These are phyloP conservation scores for Polydesmus complanatus DNA, from an alignment of 2,888 invertebrate species.

Conservation along the genomic window DNA sequence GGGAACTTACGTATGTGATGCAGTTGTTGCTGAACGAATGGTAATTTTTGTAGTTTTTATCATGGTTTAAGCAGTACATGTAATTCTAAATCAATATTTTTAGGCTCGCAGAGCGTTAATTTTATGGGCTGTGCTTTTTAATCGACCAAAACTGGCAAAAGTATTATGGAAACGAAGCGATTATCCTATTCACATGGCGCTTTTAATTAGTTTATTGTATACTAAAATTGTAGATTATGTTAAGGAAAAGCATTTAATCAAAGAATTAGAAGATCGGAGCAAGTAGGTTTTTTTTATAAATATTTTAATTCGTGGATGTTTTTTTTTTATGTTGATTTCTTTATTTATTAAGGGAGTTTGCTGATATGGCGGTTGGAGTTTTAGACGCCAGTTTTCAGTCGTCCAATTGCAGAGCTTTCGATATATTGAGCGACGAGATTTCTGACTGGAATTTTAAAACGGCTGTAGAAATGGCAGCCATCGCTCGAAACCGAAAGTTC, in stretches of 20 bases:
- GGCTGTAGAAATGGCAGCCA: constrained; percentile 32
- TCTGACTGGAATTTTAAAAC: constrained; percentile 31
- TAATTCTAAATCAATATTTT: background rate
- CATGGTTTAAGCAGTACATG: background rate
- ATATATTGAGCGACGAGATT: constrained; percentile 29
- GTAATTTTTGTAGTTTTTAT: constrained; percentile 1
- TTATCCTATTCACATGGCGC: constrained; percentile 25
- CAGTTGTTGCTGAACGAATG: constrained; percentile 23
- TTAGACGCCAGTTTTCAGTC: constrained; percentile 29
- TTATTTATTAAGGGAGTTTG: constrained; percentile 21
- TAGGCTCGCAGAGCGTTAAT: constrained; percentile 22
- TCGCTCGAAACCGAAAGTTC: constrained; percentile 32
- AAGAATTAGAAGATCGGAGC: constrained; percentile 23
- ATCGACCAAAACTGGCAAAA: constrained; percentile 22
- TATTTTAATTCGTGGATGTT: background rate
- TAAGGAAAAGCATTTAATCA: constrained; percentile 21
- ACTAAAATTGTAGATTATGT: constrained; percentile 21
- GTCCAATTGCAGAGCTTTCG: constrained; percentile 28
- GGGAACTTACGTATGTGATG: constrained; percentile 22
- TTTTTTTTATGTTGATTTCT: background rate
- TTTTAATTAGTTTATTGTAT: constrained; percentile 24
- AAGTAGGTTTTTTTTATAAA: constrained; percentile 12
- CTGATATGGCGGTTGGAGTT: constrained; percentile 26
- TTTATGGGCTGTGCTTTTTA: constrained; percentile 24
- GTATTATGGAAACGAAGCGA: constrained; percentile 25